These are phyloP conservation scores for Spilogale gracilis DNA, from an alignment of 2,113 vertebrate species.

Conservation along the genomic window DNA sequence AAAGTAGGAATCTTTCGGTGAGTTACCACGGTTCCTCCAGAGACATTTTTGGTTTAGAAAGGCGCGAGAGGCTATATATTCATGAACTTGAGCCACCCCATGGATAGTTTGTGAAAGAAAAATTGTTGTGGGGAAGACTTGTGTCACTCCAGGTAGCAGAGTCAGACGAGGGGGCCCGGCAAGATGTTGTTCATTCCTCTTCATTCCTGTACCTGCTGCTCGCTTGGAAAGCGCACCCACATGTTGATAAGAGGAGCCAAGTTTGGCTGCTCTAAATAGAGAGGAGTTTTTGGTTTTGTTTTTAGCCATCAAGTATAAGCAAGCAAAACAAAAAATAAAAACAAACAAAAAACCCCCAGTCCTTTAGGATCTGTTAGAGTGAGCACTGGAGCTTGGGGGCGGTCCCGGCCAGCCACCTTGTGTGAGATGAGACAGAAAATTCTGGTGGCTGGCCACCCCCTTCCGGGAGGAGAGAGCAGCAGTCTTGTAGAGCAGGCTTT, in stretches of 20 bases:
- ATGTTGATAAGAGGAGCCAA: not conserved
- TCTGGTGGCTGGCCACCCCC: not conserved
- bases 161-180: not conserved
- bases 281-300: not conserved
- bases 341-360: too few relatives aligned
- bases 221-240: fast-evolving
- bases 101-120: not conserved
- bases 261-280: not conserved
- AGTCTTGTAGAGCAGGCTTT: not conserved
- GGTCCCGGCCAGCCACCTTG: not conserved
- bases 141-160: not conserved
- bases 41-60: not conserved
- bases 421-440: not conserved
- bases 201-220: not conserved
- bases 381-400: not conserved
- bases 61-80: not conserved
- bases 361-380: not conserved
- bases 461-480: not conserved
- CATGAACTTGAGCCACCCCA: not conserved
- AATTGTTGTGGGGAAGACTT: not conserved
- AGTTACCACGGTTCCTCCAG: fast-evolving
- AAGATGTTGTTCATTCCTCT: not conserved
- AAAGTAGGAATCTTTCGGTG: not conserved
- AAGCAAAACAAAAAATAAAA: not conserved
- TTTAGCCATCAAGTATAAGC: not conserved